Evolutionary conservation across 2,113 vertebrate genomes (phyloP).

Genomic region (Callospermophilus lateralis): DNA sequence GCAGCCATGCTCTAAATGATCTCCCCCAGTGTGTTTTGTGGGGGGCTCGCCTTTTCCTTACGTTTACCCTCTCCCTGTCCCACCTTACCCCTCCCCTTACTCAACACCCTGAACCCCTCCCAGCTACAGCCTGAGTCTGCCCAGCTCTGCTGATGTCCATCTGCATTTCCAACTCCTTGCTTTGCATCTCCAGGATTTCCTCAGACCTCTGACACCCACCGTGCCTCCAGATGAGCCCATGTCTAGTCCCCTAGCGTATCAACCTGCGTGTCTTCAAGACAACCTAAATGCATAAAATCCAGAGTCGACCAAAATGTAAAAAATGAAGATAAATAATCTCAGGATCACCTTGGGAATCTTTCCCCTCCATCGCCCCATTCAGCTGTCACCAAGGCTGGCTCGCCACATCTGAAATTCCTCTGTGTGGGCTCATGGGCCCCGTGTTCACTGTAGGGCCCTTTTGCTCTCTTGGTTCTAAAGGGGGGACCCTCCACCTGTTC

Average conservation of each 20-base stretch:
- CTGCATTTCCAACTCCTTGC: background rate
- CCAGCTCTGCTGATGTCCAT: background rate
- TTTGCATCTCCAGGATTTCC: background rate
- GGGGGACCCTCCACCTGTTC: background rate
- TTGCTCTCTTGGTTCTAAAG: background rate
- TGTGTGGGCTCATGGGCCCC: rapidly evolving
- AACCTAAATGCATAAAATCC: background rate
- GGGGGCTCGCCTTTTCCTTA: background rate
- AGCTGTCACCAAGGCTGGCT: background rate
- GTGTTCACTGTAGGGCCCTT: too few species aligned
- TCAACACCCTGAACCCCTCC: background rate
- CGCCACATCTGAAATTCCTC: background rate
- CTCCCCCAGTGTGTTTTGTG: background rate
- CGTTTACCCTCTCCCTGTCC: background rate
- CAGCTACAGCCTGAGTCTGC: background rate
- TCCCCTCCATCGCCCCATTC: background rate
- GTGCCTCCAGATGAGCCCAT: background rate
- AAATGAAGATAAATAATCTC: background rate
- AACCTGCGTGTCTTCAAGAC: background rate
- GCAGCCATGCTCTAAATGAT: background rate
- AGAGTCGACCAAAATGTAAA: background rate
- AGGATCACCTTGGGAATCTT: background rate
- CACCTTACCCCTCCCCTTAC: background rate
- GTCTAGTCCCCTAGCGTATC: background rate
- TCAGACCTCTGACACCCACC: background rate